Evolutionary conservation across 2,113 vertebrate genomes (phyloP), one percentile per base, ranked within the genome.

Genomic region (Pterocles burchelli): DNA sequence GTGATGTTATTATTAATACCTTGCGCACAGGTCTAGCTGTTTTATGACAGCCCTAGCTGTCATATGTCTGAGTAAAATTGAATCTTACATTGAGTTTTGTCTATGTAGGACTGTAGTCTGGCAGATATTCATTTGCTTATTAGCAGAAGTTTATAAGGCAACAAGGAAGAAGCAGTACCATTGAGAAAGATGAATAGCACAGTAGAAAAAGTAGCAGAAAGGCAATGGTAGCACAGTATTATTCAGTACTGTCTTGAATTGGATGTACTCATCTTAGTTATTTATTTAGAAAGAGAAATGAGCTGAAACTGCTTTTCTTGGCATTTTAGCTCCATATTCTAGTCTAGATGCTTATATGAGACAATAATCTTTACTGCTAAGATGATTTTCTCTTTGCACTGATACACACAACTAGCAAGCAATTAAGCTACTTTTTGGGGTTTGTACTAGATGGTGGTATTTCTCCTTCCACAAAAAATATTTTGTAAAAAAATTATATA

Each of bases 61-160:
- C 73, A n/a, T 51, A n/a, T 33, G 5, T 55, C 46, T 93, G 61
- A 74, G 14, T 49, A 49, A 80, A 89, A 91, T 6, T 46, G 20
- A 17, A 83, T 57, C 17, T 77, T 58, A 76, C 12, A 3, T 26
- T 88, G 66, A 85, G 55, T 17, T 62, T 26, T 36, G 38, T 38
- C 49, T 16, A 48, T 65, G 31, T 34, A 61, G 38, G 59, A 49
- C 31, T 49, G 19, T 49, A 85, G 33, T 45, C 52, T 38, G 38
- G 22, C 26, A 61, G 31, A 85, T 82, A 72, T 21, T 70, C 1
- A 0, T 55, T 68, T 73, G 22, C 22, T 34, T 11, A 46, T 89
- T 78, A 89, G 77, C n/a, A 91, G 26, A 87, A 90, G 51, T 61
- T 74, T 87, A 38, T 57, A 71, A 93, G 89, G 41, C 94, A 77